These are phyloP conservation scores for Proteles cristata DNA, from an alignment of 2,113 vertebrate species.

Conservation along the genomic window DNA sequence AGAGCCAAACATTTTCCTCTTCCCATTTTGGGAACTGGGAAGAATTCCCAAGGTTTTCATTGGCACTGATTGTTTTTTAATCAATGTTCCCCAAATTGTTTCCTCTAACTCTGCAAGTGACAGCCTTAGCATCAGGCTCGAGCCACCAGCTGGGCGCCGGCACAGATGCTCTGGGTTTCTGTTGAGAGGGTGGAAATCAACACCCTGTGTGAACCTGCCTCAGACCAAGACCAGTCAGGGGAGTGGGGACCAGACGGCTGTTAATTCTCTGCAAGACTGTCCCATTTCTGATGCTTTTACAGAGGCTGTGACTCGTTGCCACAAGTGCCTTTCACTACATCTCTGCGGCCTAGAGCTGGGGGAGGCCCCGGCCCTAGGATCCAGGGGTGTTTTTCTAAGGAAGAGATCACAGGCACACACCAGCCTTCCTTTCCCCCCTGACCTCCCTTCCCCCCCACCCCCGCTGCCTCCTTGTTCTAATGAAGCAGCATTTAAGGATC, in stretches of 20 bases:
- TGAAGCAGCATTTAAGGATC: neutral
- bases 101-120: neutral
- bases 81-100: neutral
- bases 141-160: neutral
- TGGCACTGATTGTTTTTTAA: neutral
- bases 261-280: neutral
- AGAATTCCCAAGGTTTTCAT: neutral
- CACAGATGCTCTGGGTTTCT: neutral
- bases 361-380: no score
- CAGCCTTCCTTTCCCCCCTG: neutral
- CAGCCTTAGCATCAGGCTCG: neutral
- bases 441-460: neutral
- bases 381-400: neutral
- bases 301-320: neutral
- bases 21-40: neutral
- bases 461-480: neutral
- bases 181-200: neutral
- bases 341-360: fast-evolving
- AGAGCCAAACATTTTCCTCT: neutral
- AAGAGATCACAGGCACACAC: neutral
- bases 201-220: neutral
- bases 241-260: neutral
- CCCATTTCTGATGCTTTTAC: neutral
- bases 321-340: neutral
- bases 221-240: neutral